Base-by-base conservation (phyloP, 2,797 vertebrate species). In the Darevskia nairensis region DNA sequence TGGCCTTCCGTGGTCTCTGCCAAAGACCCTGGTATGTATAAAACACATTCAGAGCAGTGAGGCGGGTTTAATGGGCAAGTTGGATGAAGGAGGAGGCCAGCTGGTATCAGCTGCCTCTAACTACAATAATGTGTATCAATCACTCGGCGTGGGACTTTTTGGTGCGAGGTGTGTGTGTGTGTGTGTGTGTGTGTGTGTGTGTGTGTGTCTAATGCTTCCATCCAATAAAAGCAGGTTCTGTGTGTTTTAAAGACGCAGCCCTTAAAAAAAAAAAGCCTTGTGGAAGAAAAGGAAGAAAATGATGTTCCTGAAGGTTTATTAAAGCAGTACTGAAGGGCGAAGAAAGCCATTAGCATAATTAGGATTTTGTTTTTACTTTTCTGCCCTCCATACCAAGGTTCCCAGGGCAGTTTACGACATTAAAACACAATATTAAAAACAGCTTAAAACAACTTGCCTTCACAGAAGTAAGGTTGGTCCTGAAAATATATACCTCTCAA, bases 91-190 rank as follows among this genome's bases (percentile, higher is more conserved):
- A 44, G 74, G 86, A 91, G 92, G 90, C 89, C 92, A 94, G 94
- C 93, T 95, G 95, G 89, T 94, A 89, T 94, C 91, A 94, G 92
- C 90, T 94, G 92, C 84, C 89, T 91, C 82, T 92, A 91, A 92
- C 87, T 80, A 87, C 84, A 85, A 87, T n/a, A 80, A 80, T 89
- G 55, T 21, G 50, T 94, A 93, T 94, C 94, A 90, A 84, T 93
- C 95, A 94, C 89, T 87, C 91, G 79, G 80, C 77, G 75, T 76
- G 68, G 61, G 82, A 85, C 11, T 41, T 55, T 83, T 87, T 66
- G 29, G 11, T 6, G 39, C 1, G 55, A 6, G 19, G 89, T 92
- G 46, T 50, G 39, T 7, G 39, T 41, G 39, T 41, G 39, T 41
- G 46, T 50, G 46, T 91, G 90, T 3, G 35, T 35, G 35, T 35